Evolutionary conservation across 2,113 vertebrate genomes (phyloP).

Genomic region (Campylomormyrus numenius): DNA sequence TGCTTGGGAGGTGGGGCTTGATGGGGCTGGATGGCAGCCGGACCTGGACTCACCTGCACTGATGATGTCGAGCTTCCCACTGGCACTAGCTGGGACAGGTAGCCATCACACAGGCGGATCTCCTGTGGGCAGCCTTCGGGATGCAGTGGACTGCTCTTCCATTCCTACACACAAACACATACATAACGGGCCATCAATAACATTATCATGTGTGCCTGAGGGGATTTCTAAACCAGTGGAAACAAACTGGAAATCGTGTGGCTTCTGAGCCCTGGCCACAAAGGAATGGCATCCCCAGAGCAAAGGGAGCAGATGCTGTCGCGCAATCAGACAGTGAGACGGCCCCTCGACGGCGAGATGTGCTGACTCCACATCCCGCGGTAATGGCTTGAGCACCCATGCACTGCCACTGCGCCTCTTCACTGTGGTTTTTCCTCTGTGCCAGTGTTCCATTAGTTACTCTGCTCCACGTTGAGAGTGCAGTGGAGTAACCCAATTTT

Average conservation of each 20-base stretch:
- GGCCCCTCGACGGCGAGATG: background rate
- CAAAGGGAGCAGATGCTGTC: background rate
- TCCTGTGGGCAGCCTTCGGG: slow-evolving; percentile 55
- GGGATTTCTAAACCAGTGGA: background rate
- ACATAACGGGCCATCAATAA: slow-evolving; percentile 15
- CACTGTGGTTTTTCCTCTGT: background rate
- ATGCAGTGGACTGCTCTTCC: slow-evolving; percentile 55
- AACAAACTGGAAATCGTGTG: background rate
- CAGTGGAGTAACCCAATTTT: background rate
- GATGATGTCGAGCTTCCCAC: slow-evolving; percentile 47
- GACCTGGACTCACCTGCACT: slow-evolving; percentile 48
- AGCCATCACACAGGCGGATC: slow-evolving; percentile 53
- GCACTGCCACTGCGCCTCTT: background rate
- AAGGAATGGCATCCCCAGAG: background rate
- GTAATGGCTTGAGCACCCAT: background rate
- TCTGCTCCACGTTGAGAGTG: background rate
- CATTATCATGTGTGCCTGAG: background rate
- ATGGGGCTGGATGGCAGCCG: background rate
- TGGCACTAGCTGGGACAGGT: slow-evolving; percentile 51
- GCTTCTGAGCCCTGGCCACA: background rate
- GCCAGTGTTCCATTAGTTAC: slow-evolving; percentile 9
- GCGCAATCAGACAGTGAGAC: background rate
- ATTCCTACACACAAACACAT: slow-evolving; percentile 50
- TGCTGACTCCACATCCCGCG: background rate
- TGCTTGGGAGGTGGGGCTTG: background rate